A percentile compares a stretch with the other conserved stretches of the same genome.
Conservation (phyloP, 1,140 invertebrate genomes). For the Ganaspis sp. region DNA sequence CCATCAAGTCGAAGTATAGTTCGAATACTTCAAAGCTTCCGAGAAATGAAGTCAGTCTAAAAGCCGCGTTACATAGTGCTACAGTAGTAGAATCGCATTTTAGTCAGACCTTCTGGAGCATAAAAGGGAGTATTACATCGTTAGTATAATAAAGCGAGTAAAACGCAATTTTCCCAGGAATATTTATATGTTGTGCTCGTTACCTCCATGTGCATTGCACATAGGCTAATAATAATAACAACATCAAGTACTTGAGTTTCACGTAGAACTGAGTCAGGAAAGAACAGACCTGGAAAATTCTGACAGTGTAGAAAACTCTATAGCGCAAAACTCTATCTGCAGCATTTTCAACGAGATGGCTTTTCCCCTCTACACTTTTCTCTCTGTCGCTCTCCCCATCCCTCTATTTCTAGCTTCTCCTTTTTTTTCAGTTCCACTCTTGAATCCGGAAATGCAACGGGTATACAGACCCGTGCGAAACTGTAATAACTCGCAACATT, state of each 20-base stretch:
- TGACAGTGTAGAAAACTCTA: neutral
- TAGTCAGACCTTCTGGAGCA: neutral
- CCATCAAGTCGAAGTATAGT: neutral
- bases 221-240: constrained; percentile 8
- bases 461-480: constrained; percentile 34
- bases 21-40: neutral
- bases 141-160: constrained; percentile 14
- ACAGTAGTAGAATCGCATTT: neutral
- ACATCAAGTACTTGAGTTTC: neutral
- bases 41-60: neutral
- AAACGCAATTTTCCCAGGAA: constrained; percentile 1
- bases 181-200: constrained; percentile 13
- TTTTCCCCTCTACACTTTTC: constrained; percentile 26
- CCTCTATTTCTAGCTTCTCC: neutral
- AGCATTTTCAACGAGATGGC: constrained; percentile 11
- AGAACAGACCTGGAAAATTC: neutral
- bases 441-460: constrained; percentile 35
- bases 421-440: constrained; percentile 11
- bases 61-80: neutral
- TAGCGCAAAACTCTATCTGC: neutral
- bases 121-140: constrained; percentile 23
- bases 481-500: constrained; percentile 64
- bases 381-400: constrained; percentile 23
- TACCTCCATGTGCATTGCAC: neutral
- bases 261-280: neutral